Percentiles rank a stretch among this genome's conserved stretches.
Evolutionary conservation across 2,113 vertebrate genomes (phyloP).

Genomic region (Pungitius pungitius): DNA sequence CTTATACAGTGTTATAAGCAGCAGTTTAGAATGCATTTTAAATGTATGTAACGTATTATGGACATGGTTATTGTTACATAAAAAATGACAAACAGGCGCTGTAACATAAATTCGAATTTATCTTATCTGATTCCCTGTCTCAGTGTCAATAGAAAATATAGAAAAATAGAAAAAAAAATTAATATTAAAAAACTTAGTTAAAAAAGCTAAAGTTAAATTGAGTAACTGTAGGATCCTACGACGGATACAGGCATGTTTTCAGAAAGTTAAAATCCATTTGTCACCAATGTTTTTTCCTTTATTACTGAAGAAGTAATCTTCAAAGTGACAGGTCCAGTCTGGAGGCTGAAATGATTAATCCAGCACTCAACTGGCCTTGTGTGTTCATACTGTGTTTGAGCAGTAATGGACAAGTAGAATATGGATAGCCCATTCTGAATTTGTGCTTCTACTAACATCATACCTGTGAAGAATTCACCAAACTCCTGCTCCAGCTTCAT

Average conservation of each 20-base stretch:
- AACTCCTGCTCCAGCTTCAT: constrained; percentile 99
- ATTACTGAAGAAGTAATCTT: neutral
- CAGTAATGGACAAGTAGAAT: neutral
- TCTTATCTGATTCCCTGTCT: neutral
- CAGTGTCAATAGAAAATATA: neutral
- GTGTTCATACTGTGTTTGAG: neutral
- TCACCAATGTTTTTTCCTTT: neutral
- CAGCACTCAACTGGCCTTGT: neutral
- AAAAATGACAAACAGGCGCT: neutral
- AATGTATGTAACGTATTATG: neutral
- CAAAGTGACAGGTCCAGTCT: neutral
- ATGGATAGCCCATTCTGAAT: neutral
- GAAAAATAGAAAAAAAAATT: too few relatives aligned
- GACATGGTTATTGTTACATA: neutral
- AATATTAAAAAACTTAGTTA: neutral
- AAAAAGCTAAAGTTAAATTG: neutral
- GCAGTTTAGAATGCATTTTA: too few relatives aligned
- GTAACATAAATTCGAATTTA: neutral
- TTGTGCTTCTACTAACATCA: constrained; percentile 3
- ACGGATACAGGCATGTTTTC: neutral
- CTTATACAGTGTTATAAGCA: neutral
- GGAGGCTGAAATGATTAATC: neutral
- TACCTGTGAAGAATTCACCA: constrained; percentile 98
- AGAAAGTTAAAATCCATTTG: neutral
- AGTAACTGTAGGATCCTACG: neutral